Evolutionary conservation across 1,140 invertebrate species (phyloP).

Genomic region (Drepana arcuata): DNA sequence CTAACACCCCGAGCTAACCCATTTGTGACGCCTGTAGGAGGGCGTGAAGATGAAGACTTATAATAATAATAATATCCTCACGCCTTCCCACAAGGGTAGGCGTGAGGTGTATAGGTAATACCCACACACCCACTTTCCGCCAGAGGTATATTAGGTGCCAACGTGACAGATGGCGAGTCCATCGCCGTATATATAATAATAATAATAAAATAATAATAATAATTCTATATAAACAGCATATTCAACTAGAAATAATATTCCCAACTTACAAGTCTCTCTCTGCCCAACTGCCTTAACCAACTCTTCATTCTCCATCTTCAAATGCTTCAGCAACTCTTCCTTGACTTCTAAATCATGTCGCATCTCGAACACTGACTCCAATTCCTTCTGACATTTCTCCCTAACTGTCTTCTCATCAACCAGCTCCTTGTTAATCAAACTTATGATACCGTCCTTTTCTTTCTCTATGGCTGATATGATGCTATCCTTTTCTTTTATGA

Average conservation of each 20-base stretch:
- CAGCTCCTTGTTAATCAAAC: constrained; percentile 25
- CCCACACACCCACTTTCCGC: no score
- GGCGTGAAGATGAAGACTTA: no score
- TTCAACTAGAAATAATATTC: not conserved
- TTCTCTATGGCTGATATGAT: constrained; percentile 15
- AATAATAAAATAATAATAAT: no score
- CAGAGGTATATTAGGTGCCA: no score
- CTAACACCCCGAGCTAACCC: no score
- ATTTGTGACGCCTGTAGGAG: no score
- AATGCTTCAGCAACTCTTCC: constrained; percentile 20
- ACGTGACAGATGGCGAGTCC: no score
- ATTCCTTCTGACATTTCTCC: constrained; percentile 16
- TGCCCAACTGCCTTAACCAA: constrained; percentile 26
- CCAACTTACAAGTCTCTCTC: constrained; percentile 33
- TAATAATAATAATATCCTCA: no score
- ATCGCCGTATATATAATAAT: no score
- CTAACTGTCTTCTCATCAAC: constrained; percentile 17
- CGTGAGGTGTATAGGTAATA: no score
- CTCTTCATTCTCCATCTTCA: constrained; percentile 35
- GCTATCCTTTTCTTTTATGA: constrained; percentile 21
- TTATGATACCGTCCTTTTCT: constrained; percentile 30
- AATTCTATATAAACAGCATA: no score
- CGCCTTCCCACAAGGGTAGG: no score
- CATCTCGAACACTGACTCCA: constrained; percentile 16
- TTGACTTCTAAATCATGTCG: constrained; percentile 20